phyloP scores from a whole-genome alignment of 1,140 invertebrate genomes.

The Limonius californicus region DNA sequence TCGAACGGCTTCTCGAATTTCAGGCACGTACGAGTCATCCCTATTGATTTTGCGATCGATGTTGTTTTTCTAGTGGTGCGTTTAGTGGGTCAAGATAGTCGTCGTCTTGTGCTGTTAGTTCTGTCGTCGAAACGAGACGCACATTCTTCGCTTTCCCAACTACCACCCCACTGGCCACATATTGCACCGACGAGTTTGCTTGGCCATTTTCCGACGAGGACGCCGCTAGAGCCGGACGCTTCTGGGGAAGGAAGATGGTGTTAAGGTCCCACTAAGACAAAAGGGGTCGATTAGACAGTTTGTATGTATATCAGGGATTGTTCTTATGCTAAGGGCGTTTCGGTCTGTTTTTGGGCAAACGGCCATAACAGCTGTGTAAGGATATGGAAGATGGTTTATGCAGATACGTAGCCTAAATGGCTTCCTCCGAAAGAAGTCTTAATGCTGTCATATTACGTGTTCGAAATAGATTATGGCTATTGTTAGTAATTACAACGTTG shows the following conservation, averaged over 20 bases:
- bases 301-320: constrained; percentile 36
- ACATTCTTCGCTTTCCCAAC: too few species aligned
- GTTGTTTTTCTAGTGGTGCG: constrained; percentile 11
- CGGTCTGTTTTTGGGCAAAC: constrained; percentile 18
- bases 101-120: not conserved
- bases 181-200: not conserved
- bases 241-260: not conserved
- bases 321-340: constrained; percentile 28
- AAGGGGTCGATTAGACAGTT: constrained; percentile 40
- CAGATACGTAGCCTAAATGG: constrained; percentile 41
- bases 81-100: constrained; percentile 7
- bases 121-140: not conserved
- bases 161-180: not conserved
- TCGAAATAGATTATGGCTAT: constrained; percentile 46
- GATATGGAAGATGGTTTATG: constrained; percentile 41
- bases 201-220: constrained; percentile 1
- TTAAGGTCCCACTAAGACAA: constrained; percentile 9
- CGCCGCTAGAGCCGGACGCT: not conserved
- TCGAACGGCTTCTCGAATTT: constrained; percentile 21
- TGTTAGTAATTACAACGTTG: constrained; percentile 43
- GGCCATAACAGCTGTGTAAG: constrained; percentile 34
- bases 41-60: constrained; percentile 27
- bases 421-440: constrained; percentile 42
- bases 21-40: constrained; percentile 26
- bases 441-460: constrained; percentile 47